These are phyloP conservation scores for Pogonus chalceus DNA, from an alignment of 1,140 invertebrate genomes.

Conservation along the genomic window DNA sequence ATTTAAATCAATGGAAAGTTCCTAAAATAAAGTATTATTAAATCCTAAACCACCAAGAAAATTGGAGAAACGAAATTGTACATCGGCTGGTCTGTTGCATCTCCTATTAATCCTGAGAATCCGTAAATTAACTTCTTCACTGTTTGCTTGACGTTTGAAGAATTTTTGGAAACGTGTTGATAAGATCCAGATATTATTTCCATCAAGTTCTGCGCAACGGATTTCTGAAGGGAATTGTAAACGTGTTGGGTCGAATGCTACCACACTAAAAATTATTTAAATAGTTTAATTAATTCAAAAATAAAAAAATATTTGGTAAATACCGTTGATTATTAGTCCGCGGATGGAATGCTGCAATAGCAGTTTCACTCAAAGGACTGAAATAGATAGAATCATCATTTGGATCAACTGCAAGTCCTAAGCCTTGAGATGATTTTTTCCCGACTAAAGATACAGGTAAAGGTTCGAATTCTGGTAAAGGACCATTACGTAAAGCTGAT, in stretches of 20 bases:
- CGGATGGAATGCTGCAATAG: slow-evolving; percentile 66
- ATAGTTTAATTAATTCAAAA: not conserved
- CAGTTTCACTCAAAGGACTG: slow-evolving; percentile 64
- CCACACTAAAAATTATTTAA: slow-evolving; percentile 40
- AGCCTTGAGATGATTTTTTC: slow-evolving; percentile 69
- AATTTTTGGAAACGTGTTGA: slow-evolving; percentile 67
- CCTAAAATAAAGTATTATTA: not conserved
- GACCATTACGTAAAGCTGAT: slow-evolving; percentile 55
- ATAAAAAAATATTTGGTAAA: slow-evolving; percentile 15
- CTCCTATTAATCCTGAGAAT: slow-evolving; percentile 44
- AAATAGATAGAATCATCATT: slow-evolving; percentile 60
- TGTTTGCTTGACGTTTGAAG: slow-evolving; percentile 50
- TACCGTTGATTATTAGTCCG: slow-evolving; percentile 53
- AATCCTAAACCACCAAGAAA: not conserved
- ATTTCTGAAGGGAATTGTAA: slow-evolving; percentile 68
- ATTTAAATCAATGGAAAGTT: no score
- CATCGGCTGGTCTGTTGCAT: no score
- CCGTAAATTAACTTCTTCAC: slow-evolving; percentile 50
- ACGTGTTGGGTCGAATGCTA: slow-evolving; percentile 55
- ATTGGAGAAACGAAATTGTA: not conserved
- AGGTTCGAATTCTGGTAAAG: slow-evolving; percentile 52
- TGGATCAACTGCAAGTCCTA: slow-evolving; percentile 57
- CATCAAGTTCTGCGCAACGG: slow-evolving; percentile 49
- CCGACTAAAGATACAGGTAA: slow-evolving; percentile 64
- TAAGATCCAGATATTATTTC: slow-evolving; percentile 55